Percentiles rank a stretch among this genome's conserved stretches.
These are phyloP conservation scores for Lypha dubia DNA, from an alignment of 2,888 invertebrate species.

Conservation along the genomic window DNA sequence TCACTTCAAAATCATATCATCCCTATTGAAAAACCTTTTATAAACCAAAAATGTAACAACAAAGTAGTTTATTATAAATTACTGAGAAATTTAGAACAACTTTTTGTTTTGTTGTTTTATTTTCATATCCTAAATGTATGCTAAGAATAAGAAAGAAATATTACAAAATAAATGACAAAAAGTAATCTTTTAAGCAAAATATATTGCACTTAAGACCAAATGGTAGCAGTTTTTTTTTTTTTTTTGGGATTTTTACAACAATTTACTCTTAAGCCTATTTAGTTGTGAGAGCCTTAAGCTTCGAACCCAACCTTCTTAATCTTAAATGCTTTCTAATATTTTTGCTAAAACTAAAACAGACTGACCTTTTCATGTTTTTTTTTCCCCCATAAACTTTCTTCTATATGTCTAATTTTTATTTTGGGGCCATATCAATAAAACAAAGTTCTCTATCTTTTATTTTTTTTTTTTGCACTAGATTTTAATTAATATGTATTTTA, in stretches of 20 bases:
- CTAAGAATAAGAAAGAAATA: slow-evolving; percentile 10
- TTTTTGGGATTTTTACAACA: not conserved
- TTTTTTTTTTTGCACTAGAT: slow-evolving; percentile 16
- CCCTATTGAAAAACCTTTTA: slow-evolving; percentile 71
- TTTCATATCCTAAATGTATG: slow-evolving; percentile 23
- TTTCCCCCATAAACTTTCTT: not conserved
- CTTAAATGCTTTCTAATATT: not conserved
- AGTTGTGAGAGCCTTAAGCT: not conserved
- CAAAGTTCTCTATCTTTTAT: no score
- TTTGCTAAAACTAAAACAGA: slow-evolving; percentile 33
- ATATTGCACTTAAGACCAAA: slow-evolving; percentile 1
- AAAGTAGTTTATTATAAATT: slow-evolving; percentile 68
- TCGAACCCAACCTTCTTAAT: not conserved
- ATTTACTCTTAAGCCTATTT: not conserved
- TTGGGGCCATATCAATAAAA: not conserved
- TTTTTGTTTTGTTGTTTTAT: no score
- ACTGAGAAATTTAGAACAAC: slow-evolving; percentile 28
- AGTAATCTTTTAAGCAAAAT: not conserved
- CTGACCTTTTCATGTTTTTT: slow-evolving; percentile 69
- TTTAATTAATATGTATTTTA: slow-evolving; percentile 57
- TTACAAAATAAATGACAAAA: slow-evolving; percentile 2
- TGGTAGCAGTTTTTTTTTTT: slow-evolving; percentile 2
- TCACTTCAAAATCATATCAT: no score
- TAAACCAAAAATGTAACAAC: slow-evolving; percentile 58
- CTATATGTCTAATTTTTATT: no score